Base-by-base conservation (phyloP, 1,140 invertebrate genomes). In the Conus betulinus region DNA sequence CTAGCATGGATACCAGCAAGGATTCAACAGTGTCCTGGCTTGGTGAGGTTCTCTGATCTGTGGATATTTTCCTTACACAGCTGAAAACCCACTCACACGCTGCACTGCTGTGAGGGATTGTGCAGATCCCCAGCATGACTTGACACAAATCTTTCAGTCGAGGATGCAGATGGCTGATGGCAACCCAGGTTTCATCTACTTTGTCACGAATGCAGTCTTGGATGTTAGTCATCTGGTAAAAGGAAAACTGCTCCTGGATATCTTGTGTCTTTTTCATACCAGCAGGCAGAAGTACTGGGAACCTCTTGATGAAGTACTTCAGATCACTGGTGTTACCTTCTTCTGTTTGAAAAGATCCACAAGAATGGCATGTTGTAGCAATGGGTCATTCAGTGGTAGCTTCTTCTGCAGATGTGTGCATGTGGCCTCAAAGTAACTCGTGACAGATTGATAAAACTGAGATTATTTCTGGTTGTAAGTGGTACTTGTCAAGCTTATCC, bases 51-150 rank as follows among this genome's bases (percentile, higher is more conserved):
- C 82, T 57, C 52, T 84, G 82, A 39, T 84, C 82, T 84, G 82
- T 84, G 23, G 23, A n/a, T 11, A 3, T 84, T 84, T 84, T 84
- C 82, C 52, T 25, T 15, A 84, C 52, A n/a, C 25, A 39, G 52
- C 39, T 79, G 53, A 84, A 5, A 27, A 84, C 52, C 52, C 82
- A 11, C 51, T 84, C 82, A 84, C 82, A 84, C 4, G 39, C 39
- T 17, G 82, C 82, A 57, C 82, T 84, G 82, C 82, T 84, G 39
- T 84, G 82, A 23, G 52, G 82, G 53, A 84, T 8, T 39, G 52
- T 84, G 82, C 39, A 57, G 53, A 84, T 84, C 82, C 82, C 82
- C 39, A 84, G 82, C 82, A 84, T 84, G 1, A 84, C 25, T 53
- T 52, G 39, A 84, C 25, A 27, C 13, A 84, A 53, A 10, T 51